Percentiles rank a stretch among this genome's conserved stretches.
Evolutionary conservation across 1,140 invertebrate genomes (phyloP).

Genomic region (Bombus affinis): DNA sequence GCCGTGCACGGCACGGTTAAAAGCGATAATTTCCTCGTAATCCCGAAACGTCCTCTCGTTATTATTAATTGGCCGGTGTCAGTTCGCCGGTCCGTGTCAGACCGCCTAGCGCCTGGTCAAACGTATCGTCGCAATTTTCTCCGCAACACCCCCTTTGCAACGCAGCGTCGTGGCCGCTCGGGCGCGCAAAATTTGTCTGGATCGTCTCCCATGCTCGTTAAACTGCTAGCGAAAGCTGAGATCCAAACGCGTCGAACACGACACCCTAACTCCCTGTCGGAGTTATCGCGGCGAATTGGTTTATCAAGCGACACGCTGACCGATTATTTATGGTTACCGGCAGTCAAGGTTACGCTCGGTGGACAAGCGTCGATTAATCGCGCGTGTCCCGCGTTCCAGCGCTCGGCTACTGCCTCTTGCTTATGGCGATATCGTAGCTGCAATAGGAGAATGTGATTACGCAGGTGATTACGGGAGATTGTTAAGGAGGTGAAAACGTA

Average conservation of each 20-base stretch:
- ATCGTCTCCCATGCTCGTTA: constrained; percentile 46
- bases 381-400: background rate
- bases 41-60: constrained; percentile 72
- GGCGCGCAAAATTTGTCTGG: constrained; percentile 43
- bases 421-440: too few species aligned
- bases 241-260: constrained; percentile 1
- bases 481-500: background rate
- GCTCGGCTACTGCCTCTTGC: background rate
- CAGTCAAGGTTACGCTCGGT: constrained; percentile 37
- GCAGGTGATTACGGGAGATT: background rate
- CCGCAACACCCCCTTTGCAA: background rate
- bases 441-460: constrained; percentile 2
- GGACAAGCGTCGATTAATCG: constrained; percentile 21
- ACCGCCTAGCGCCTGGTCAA: background rate
- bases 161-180: too few species aligned
- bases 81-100: constrained; percentile 53
- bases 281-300: constrained; percentile 38
- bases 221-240: constrained; percentile 34
- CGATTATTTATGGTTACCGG: constrained; percentile 47
- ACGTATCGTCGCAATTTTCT: constrained; percentile 33
- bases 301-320: constrained; percentile 47
- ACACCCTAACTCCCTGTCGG: background rate
- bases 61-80: constrained; percentile 74
- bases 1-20: constrained; percentile 59
- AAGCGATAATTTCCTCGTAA: constrained; percentile 76